Percentiles rank a stretch among this genome's conserved stretches.
Evolutionary conservation across 2,113 vertebrate species (phyloP).

Genomic region (Panthera tigris): DNA sequence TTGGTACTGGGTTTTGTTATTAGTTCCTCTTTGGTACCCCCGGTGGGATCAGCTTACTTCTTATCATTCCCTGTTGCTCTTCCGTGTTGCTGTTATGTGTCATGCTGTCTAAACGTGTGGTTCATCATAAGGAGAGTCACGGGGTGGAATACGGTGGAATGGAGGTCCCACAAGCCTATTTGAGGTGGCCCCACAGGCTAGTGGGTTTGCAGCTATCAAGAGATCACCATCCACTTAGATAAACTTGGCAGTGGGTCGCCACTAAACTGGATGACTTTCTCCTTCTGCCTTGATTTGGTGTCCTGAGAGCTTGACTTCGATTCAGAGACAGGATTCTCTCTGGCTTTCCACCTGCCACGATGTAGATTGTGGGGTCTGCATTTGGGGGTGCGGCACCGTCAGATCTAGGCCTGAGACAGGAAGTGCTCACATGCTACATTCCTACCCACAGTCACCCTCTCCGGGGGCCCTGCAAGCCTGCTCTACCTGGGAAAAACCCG

Average conservation of each 20-base stretch:
- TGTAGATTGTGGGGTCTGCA: rapidly evolving
- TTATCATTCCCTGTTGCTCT: background rate
- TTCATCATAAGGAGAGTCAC: background rate
- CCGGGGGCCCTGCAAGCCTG: rapidly evolving
- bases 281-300: background rate
- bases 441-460: background rate
- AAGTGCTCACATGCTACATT: background rate
- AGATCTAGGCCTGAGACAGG: rapidly evolving
- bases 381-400: background rate
- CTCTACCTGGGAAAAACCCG: background rate
- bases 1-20: background rate
- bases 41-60: background rate
- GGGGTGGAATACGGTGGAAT: background rate
- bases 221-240: rapidly evolving
- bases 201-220: background rate
- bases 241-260: background rate
- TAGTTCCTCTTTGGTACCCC: background rate
- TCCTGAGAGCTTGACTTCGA: background rate
- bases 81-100: background rate
- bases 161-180: background rate
- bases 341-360: background rate
- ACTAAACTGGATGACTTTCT: background rate
- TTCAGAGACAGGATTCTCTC: background rate
- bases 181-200: no score
- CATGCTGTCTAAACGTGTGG: background rate